Evolutionary conservation across 2,888 invertebrate genomes (phyloP).

Genomic region (Epinotia nisella): DNA sequence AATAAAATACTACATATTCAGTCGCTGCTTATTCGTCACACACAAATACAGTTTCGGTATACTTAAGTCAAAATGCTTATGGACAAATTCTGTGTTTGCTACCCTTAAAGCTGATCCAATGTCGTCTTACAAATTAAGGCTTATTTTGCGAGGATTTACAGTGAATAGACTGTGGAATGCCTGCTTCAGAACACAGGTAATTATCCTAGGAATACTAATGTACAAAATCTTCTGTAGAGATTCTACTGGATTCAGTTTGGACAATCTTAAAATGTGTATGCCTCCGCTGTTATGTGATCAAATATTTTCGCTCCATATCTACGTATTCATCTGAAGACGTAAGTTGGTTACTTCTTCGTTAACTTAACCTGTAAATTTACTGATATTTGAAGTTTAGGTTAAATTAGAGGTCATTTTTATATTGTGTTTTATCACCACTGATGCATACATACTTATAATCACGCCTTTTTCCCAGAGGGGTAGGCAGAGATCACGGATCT

Average conservation of each 20-base stretch:
- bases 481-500: too few relatives aligned
- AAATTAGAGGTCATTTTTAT: neutral
- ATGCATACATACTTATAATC: too few relatives aligned
- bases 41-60: conserved; percentile 54
- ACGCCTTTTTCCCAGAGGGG: too few relatives aligned
- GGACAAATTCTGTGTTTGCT: conserved; percentile 63
- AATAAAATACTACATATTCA: conserved; percentile 59
- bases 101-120: conserved; percentile 44
- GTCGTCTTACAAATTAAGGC: conserved; percentile 54
- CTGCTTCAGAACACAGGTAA: conserved; percentile 65
- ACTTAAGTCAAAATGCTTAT: conserved; percentile 59
- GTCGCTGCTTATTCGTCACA: conserved; percentile 53
- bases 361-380: neutral
- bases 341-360: neutral
- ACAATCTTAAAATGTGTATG: neutral
- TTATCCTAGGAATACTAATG: neutral
- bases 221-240: neutral
- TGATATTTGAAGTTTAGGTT: neutral
- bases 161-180: conserved; percentile 67
- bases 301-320: neutral
- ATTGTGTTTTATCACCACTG: neutral
- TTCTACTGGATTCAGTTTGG: neutral
- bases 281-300: conserved; percentile 13
- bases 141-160: conserved; percentile 68
- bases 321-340: neutral